Base-by-base conservation (phyloP, 2,113 vertebrate species). In the Ariopsis seemanni region DNA sequence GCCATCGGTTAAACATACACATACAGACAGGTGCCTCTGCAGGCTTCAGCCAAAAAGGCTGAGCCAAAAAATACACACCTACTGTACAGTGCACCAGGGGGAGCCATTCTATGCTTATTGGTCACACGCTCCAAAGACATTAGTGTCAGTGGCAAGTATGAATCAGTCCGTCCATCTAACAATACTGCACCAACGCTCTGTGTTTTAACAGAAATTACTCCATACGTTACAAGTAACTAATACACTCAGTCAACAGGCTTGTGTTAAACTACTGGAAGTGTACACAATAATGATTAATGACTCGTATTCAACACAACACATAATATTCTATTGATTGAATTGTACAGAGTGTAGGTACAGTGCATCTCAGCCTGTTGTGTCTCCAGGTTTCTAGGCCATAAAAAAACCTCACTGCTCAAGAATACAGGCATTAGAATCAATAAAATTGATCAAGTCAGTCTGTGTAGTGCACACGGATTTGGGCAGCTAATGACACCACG, bases 401-500 rank as follows among this genome's bases (percentile, higher is more conserved):
- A 10, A 60, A 72, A 5, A 27, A 89, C 77, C 87, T 88, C 83
- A 90, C 84, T 88, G 89, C 91, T 92, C 85, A 89, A 85, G 88
- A 63, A 34, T 12, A 72, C 65, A 58, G 58, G 42, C 60, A 48
- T 27, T 10, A 74, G 90, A 93, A 94, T 94, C 93, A 93, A 94
- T 94, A 91, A 90, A 92, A 93, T 90, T 91, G 90, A 93, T 92
- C 89, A 89, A 88, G 82, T 85, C 88, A 89, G 88, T 92, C 63
- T 90, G 88, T 88, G 89, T 88, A 88, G 22, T 0, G 34, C 67
- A 81, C 87, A 92, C 74, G 27, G 82, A 87, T 77, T 71, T 42
- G 25, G 34, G 80, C 74, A n/a, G 81, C 87, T 83, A 83, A 63
- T 50, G 57, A 77, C 12, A 60, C 84, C 34, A 90, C 50, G 60